Conservation (phyloP, 2,797 vertebrate genomes). For the Parambassis ranga region DNA sequence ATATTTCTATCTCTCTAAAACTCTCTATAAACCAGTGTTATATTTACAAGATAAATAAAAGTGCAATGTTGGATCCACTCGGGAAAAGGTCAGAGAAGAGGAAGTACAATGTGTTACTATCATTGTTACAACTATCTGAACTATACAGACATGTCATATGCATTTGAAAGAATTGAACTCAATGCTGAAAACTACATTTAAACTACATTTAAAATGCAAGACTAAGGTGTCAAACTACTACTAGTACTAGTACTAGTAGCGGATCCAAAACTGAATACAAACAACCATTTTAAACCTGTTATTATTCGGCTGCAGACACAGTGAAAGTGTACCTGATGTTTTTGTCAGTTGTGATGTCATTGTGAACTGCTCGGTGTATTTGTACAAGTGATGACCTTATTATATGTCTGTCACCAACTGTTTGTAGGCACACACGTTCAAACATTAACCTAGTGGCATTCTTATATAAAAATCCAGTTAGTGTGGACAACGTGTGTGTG, state of each 20-base stretch:
- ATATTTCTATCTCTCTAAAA: background rate
- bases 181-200: no score
- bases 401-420: background rate
- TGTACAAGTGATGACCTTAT: background rate
- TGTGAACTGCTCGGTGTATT: constrained; percentile 4
- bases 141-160: no score
- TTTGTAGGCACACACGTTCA: constrained; percentile 9
- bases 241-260: no score
- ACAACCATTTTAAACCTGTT: background rate
- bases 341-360: constrained; percentile 8
- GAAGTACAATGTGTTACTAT: background rate
- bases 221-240: no score
- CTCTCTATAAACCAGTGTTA: background rate
- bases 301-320: background rate
- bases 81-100: no score
- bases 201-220: no score
- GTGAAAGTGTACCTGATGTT: background rate
- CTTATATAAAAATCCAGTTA: background rate
- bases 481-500: no score
- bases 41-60: no score
- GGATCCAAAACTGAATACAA: background rate
- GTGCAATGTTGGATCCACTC: no score
- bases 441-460: constrained; percentile 8
- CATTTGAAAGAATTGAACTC: no score
- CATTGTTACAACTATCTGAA: no score